Percentiles rank a stretch among this genome's conserved stretches.
These are phyloP conservation scores for Australoheros facetus DNA, from an alignment of 2,797 vertebrate species.

Conservation along the genomic window DNA sequence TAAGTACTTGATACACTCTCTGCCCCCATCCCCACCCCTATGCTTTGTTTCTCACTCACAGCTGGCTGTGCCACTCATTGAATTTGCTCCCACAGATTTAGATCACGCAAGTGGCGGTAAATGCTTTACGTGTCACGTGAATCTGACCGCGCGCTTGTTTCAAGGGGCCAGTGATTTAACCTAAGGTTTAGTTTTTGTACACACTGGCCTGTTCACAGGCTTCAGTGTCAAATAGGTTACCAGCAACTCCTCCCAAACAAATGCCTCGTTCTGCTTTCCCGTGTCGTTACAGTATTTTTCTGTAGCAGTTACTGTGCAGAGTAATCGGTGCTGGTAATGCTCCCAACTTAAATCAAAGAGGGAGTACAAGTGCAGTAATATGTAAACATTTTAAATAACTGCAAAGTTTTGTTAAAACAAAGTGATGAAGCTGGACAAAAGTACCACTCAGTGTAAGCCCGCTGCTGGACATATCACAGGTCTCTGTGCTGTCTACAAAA, in stretches of 20 bases:
- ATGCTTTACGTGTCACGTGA: background rate
- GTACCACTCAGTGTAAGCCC: conserved; percentile 46
- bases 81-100: background rate
- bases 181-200: conserved; percentile 15
- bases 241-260: conserved; percentile 58
- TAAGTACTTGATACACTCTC: background rate
- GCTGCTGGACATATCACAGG: conserved; percentile 60
- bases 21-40: background rate
- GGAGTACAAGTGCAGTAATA: conserved; percentile 34
- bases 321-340: conserved; percentile 58
- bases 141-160: background rate
- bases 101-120: background rate
- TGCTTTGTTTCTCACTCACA: background rate
- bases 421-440: conserved; percentile 15
- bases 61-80: background rate
- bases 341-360: conserved; percentile 28
- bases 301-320: conserved; percentile 36
- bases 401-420: conserved; percentile 41
- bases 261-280: conserved; percentile 40
- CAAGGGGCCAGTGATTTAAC: background rate
- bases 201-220: conserved; percentile 45
- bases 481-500: conserved; percentile 46
- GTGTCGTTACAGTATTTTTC: conserved; percentile 33
- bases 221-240: conserved; percentile 55
- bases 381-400: conserved; percentile 48